Conservation (phyloP, 2,888 invertebrate genomes). For the Cheilosia urbana region DNA sequence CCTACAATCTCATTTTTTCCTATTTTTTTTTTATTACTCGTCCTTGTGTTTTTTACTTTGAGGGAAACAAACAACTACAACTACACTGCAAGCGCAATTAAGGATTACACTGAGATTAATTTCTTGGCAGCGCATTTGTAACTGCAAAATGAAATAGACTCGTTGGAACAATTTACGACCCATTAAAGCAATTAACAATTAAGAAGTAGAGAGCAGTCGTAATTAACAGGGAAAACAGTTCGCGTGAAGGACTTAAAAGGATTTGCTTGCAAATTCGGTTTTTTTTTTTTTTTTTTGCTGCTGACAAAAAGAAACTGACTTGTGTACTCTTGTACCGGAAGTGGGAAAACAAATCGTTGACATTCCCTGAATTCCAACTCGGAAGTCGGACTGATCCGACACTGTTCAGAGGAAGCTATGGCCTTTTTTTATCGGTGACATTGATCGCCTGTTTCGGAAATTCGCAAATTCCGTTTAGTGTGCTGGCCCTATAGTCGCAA, state of each 20-base stretch:
- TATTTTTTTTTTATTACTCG: neutral
- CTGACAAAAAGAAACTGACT: conserved; percentile 8
- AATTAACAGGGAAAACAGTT: conserved; percentile 68
- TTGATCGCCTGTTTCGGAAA: conserved; percentile 73
- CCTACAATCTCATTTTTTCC: conserved; percentile 23
- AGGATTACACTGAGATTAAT: conserved; percentile 74
- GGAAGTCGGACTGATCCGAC: conserved; percentile 49
- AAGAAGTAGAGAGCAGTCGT: conserved; percentile 57
- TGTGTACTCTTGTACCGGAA: conserved; percentile 32
- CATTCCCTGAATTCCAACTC: conserved; percentile 64
- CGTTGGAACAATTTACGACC: conserved; percentile 66
- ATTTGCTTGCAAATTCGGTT: conserved; percentile 12
- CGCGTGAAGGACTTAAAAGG: conserved; percentile 62
- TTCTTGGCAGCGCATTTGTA: conserved; percentile 68
- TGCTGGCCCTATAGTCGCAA: neutral
- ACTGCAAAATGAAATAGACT: conserved; percentile 62
- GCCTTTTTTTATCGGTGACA: conserved; percentile 59
- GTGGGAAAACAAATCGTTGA: conserved; percentile 60
- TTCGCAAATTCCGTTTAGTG: conserved; percentile 53
- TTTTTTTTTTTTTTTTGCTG: too few species aligned
- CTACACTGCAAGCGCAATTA: conserved; percentile 59
- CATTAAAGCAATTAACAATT: conserved; percentile 75
- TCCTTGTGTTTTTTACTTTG: conserved; percentile 8
- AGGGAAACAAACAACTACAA: conserved; percentile 12
- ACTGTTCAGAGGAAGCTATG: conserved; percentile 13